Base-by-base conservation (phyloP, 2,113 vertebrate genomes). In the Calyptomena viridis region DNA sequence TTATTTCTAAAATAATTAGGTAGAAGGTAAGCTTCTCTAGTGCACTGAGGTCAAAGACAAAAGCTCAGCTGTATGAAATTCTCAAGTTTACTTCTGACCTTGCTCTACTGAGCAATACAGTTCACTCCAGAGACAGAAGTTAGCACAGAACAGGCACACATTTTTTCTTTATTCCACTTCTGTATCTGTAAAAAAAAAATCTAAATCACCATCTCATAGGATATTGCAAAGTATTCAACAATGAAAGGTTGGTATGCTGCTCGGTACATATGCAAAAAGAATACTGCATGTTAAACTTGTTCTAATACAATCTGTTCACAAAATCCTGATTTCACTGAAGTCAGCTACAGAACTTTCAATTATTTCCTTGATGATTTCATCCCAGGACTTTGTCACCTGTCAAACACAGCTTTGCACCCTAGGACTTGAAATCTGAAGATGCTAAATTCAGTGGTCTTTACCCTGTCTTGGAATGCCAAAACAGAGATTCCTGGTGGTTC, bases 231-330 rank as follows among this genome's bases (percentile, higher is more conserved):
- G 7, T 30, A 79, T 58, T 84, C n/a, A 40, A 40, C 28, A 66
- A 14, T 40, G 30, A 87, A 78, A 71, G 2, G 37, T 11, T 52
- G 28, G 9, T 30, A 31, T 6, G 18, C 10, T n/a, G 31, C 40
- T 78, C 3, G 1, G 19, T 53, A 47, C 8, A 30, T 1, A 24
- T 0, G 1, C 8, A n/a, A 24, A 30, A 85, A 77, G 25, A 72
- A 91, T 14, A 49, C 14, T 1, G 3, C 58, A 68, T n/a, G 23
- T 53, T 75, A 10, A 76, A 76, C 11, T 35, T 18, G 14, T 76
- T 71, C 91, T 69, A 77, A 42, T 39, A 46, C 2, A 5, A 79
- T 28, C 49, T 62, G 5, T 58, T 83, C 31, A 69, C 40, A 69
- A 93, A 92, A 80, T 46, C 47, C 31, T 27, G 14, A 80, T 49